Percentiles rank a stretch among this genome's conserved stretches.
These are phyloP conservation scores for Dendropsophus ebraccatus DNA, from an alignment of 2,113 vertebrate genomes.

Conservation along the genomic window DNA sequence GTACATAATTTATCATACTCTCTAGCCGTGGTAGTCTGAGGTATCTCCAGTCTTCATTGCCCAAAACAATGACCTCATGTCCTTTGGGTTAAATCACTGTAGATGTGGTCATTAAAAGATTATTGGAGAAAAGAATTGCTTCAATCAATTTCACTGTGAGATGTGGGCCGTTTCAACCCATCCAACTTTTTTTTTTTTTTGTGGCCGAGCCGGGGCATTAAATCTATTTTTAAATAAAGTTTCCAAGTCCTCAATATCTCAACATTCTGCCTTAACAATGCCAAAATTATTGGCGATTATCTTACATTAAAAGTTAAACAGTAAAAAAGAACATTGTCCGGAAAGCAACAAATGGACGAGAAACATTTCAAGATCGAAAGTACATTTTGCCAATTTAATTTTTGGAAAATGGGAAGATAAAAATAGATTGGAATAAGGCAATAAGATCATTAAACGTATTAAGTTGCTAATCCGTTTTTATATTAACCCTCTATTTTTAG, in stretches of 20 bases:
- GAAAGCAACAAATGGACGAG: neutral
- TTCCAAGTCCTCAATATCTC: slow-evolving; percentile 24
- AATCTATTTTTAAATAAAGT: slow-evolving; percentile 22
- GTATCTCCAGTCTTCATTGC: slow-evolving; percentile 32
- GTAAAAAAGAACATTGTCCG: slow-evolving; percentile 1
- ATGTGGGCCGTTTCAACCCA: slow-evolving; percentile 23
- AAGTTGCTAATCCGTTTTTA: neutral
- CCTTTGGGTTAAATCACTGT: slow-evolving; percentile 45
- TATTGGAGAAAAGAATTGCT: slow-evolving; percentile 34
- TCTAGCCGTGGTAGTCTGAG: slow-evolving; percentile 33
- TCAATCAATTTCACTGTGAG: slow-evolving; percentile 15
- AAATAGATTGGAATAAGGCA: neutral
- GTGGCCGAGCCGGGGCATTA: neutral
- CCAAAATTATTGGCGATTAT: slow-evolving; percentile 14
- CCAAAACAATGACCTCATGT: slow-evolving; percentile 51
- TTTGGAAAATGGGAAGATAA: neutral
- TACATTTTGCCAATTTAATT: neutral
- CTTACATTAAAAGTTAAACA: slow-evolving; percentile 17
- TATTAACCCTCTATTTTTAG: neutral
- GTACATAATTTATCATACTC: slow-evolving; percentile 48
- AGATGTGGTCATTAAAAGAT: slow-evolving; percentile 48
- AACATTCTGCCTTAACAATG: neutral
- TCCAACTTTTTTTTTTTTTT: slow-evolving; percentile 23
- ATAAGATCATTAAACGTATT: neutral
- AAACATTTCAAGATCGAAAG: neutral